Evolutionary conservation across 1,140 invertebrate species (phyloP), one percentile per base, ranked within the genome.

Genomic region (Solenopsis fugax): DNA sequence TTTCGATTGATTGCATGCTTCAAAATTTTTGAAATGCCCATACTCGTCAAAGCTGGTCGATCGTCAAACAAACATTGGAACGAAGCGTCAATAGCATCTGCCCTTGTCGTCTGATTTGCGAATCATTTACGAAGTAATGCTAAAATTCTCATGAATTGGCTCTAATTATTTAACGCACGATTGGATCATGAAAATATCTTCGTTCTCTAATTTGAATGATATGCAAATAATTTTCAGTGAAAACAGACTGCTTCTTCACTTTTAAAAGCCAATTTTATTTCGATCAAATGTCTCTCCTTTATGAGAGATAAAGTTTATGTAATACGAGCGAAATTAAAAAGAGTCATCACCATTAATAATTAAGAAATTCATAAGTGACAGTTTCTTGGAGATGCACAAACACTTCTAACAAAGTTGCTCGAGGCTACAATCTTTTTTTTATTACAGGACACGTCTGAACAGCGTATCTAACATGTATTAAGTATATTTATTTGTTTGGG

Each of bases 101-200:
- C 88, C 50, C 34, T 87, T 88, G 73, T 87, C 88, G 86, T 87
- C 89, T 92, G 89, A 93, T 93, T 93, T 92, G 89, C 85, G 90
- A 29, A 90, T 93, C 90, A 91, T 93, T 93, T 93, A 91, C 89
- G 88, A 82, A 69, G 85, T 64, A 48, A 85, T 75, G 88, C 91
- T 91, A 93, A 93, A 93, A 92, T 92, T 92, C 87, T 87, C 88
- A 86, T 92, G 92, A 93, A 93, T 93, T 93, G 90, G 73, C 77
- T 85, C 88, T 92, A 92, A 93, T 50, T 50, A 67, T 93, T 92
- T 93, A 91, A 89, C 89, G 86, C 71, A 92, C 90, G 92, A 93
- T 91, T 90, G 88, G 80, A 92, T 86, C 24, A n/a, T 34, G n/a
- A 56, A 41, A 64, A 7, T 58, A 45, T 52, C 34, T 75, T 75